Evolutionary conservation across 2,113 vertebrate species (phyloP).

Genomic region (human (Homo sapiens)): DNA sequence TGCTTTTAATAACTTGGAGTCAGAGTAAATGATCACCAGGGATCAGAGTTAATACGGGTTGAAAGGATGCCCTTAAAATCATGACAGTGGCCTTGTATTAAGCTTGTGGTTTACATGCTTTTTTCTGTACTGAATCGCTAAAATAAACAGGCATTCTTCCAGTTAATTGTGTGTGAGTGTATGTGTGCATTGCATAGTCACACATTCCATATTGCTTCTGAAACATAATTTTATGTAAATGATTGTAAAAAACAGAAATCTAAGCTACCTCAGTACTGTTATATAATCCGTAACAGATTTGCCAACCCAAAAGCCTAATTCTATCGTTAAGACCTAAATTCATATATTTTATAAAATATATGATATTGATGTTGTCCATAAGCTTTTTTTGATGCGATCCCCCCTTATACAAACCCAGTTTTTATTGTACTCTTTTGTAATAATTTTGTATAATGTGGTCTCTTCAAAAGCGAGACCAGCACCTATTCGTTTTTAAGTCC

Average conservation of each 20-base stretch:
- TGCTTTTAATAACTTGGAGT: slow-evolving; percentile 54
- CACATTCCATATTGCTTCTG: neutral
- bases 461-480: neutral
- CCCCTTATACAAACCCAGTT: neutral
- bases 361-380: neutral
- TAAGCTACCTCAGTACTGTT: neutral
- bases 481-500: neutral
- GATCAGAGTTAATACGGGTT: slow-evolving; percentile 47
- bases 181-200: neutral
- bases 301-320: neutral
- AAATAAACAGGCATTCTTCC: neutral
- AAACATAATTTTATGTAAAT: slow-evolving; percentile 23
- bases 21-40: slow-evolving; percentile 26
- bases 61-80: slow-evolving; percentile 42
- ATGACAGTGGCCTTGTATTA: neutral
- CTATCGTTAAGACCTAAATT: neutral
- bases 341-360: slow-evolving; percentile 17
- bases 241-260: neutral
- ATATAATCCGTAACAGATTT: neutral
- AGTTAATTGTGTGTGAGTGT: neutral
- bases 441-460: neutral
- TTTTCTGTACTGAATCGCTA: neutral
- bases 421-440: neutral
- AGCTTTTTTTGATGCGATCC: neutral
- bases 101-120: neutral